A percentile compares a stretch with the other conserved stretches of the same genome.
Conservation (phyloP, 2,888 invertebrate genomes). For the Epsilonema sp. region DNA sequence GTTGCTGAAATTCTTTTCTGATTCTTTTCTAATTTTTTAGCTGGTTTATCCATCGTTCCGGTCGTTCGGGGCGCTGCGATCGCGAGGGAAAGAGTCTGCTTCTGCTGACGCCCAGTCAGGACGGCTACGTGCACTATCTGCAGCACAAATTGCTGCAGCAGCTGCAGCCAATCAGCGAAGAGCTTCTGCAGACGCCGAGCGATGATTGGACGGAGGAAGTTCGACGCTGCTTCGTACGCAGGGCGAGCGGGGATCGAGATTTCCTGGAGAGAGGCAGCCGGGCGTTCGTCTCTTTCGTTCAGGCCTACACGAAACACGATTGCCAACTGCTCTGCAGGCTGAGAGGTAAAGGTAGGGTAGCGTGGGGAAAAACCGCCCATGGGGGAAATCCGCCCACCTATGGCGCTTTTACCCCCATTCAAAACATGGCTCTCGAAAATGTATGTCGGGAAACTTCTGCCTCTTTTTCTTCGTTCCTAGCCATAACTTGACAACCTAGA, state of each 20-base stretch:
- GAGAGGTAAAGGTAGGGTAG: conserved; percentile 39
- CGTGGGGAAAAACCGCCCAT: too few relatives aligned
- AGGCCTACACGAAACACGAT: conserved; percentile 84
- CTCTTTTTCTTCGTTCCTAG: too few relatives aligned
- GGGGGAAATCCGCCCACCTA: too few relatives aligned
- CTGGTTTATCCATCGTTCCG: conserved; percentile 74
- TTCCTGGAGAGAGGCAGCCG: conserved; percentile 65
- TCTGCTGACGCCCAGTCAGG: conserved; percentile 62
- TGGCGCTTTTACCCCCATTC: too few relatives aligned
- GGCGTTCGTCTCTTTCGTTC: conserved; percentile 84
- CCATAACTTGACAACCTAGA: too few relatives aligned
- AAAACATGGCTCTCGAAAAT: too few relatives aligned
- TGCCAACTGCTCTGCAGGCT: conserved; percentile 65
- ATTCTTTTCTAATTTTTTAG: conserved; percentile 11
- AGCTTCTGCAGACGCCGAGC: conserved; percentile 7
- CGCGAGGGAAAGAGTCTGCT: conserved; percentile 64
- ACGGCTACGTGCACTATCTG: conserved; percentile 70
- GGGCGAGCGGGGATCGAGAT: conserved; percentile 28
- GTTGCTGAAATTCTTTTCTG: too few relatives aligned
- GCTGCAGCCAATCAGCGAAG: conserved; percentile 8
- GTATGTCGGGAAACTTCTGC: too few relatives aligned
- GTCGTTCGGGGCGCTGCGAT: conserved; percentile 78
- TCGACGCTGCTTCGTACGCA: conserved; percentile 17
- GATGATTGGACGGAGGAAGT: conserved; percentile 15
- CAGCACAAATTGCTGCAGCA: conserved; percentile 41